phyloP scores from a whole-genome alignment of 2,888 invertebrate genomes.

The Mesorhabditis sp. region DNA sequence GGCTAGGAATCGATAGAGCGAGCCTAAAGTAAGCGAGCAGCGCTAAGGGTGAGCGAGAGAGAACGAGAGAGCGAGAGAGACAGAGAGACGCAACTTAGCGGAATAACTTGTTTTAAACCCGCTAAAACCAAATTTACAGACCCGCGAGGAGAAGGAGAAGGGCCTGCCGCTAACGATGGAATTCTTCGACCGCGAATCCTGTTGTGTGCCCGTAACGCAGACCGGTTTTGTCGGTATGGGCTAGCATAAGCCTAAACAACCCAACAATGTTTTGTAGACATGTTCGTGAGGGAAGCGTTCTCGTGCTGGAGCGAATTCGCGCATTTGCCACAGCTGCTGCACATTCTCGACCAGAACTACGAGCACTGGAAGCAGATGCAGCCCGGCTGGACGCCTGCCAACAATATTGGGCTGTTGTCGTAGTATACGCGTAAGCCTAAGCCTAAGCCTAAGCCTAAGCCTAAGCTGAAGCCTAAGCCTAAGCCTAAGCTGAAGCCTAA shows the following conservation, averaged over 20 bases:
- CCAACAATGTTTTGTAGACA: slow-evolving; percentile 66
- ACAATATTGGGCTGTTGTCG: slow-evolving; percentile 32
- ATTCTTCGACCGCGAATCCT: slow-evolving; percentile 87
- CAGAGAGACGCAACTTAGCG: slow-evolving; percentile 17
- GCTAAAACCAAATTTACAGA: slow-evolving; percentile 64
- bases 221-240: slow-evolving; percentile 67
- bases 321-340: slow-evolving; percentile 44
- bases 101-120: neutral
- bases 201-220: slow-evolving; percentile 94
- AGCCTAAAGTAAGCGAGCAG: neutral
- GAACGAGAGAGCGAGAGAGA: neutral
- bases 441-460: too few species aligned
- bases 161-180: slow-evolving; percentile 95
- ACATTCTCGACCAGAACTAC: slow-evolving; percentile 53
- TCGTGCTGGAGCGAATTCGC: slow-evolving; percentile 80
- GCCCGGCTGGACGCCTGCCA: slow-evolving; percentile 44
- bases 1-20: neutral
- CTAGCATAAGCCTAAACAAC: too few species aligned
- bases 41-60: neutral
- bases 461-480: too few species aligned
- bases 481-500: too few species aligned
- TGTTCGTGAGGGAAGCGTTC: slow-evolving; percentile 95
- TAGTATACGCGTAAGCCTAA: neutral
- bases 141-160: slow-evolving; percentile 86
- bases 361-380: slow-evolving; percentile 48